phyloP scores from a whole-genome alignment of 1,140 invertebrate genomes.

The Gryllus bimaculatus region DNA sequence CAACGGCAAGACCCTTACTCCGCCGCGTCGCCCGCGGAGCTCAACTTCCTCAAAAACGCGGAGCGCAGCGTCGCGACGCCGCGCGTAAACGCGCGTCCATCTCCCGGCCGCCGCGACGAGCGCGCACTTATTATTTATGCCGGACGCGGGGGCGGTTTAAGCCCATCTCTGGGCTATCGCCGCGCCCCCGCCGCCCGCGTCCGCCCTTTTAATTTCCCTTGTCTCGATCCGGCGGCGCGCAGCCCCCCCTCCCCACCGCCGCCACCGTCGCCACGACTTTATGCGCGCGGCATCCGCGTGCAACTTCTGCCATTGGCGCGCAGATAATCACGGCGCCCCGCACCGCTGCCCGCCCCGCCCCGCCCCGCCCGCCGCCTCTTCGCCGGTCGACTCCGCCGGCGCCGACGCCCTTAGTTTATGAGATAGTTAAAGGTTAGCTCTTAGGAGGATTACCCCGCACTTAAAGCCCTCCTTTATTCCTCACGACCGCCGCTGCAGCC shows the following conservation, averaged over 20 bases:
- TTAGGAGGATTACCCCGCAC: not conserved
- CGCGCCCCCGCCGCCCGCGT: not conserved
- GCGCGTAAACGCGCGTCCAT: not conserved
- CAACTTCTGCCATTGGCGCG: not conserved
- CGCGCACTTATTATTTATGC: not conserved
- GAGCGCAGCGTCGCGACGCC: not conserved
- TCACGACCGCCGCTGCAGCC: not conserved
- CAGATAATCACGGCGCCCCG: not conserved
- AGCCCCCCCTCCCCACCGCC: too few relatives aligned
- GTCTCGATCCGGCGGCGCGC: not conserved
- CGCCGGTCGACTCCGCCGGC: too few relatives aligned
- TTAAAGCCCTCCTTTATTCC: not conserved
- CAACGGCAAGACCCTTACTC: too few relatives aligned
- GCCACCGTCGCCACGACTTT: not conserved
- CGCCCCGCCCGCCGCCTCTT: too few relatives aligned
- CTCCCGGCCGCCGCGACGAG: not conserved
- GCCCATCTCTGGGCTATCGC: too few relatives aligned
- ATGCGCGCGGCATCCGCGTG: not conserved
- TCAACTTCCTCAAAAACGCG: not conserved
- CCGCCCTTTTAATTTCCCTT: not conserved
- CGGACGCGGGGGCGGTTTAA: too few relatives aligned
- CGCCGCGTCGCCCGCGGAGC: too few relatives aligned
- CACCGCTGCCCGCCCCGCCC: too few relatives aligned
- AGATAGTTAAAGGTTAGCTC: constrained; percentile 4
- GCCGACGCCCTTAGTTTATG: not conserved